Evolutionary conservation across 2,797 vertebrate species (phyloP).

Genomic region (Fistularia commersonii): DNA sequence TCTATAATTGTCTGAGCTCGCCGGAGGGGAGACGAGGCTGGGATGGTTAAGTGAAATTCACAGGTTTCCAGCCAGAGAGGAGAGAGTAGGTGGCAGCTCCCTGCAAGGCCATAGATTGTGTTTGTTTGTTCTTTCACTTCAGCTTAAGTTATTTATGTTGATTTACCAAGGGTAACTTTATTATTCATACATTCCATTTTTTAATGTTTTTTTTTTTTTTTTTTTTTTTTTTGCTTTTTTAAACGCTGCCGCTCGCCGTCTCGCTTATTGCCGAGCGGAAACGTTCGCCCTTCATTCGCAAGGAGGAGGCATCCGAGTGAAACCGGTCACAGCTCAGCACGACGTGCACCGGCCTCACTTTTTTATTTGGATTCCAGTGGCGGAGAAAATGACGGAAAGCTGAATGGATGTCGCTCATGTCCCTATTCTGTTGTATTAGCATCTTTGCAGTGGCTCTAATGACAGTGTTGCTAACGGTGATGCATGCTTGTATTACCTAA

Average conservation of each 20-base stretch:
- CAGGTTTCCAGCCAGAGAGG: too few species aligned
- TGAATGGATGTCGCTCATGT: slow-evolving; percentile 12
- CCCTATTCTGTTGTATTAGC: slow-evolving; percentile 26
- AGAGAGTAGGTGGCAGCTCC: too few species aligned
- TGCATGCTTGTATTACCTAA: slow-evolving; percentile 46
- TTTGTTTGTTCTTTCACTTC: slow-evolving; percentile 1
- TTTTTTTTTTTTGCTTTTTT: too few species aligned
- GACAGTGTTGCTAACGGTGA: slow-evolving; percentile 38
- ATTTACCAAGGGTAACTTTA: neutral
- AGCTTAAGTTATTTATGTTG: slow-evolving; percentile 5
- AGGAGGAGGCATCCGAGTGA: too few species aligned
- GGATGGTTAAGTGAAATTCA: too few species aligned
- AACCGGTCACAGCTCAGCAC: slow-evolving; percentile 34
- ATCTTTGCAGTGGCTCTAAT: slow-evolving; percentile 40
- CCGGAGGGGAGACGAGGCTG: too few species aligned
- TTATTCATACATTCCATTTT: neutral
- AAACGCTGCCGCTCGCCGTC: too few species aligned
- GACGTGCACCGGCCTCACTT: slow-evolving; percentile 10
- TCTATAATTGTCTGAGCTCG: too few species aligned
- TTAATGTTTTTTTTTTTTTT: too few species aligned
- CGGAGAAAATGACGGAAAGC: slow-evolving; percentile 23
- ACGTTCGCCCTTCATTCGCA: too few species aligned
- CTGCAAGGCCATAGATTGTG: slow-evolving; percentile 1
- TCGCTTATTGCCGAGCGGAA: too few species aligned
- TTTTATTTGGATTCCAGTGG: slow-evolving; percentile 36